phyloP scores from a whole-genome alignment of 2,797 vertebrate species.

The Ara ararauna region DNA sequence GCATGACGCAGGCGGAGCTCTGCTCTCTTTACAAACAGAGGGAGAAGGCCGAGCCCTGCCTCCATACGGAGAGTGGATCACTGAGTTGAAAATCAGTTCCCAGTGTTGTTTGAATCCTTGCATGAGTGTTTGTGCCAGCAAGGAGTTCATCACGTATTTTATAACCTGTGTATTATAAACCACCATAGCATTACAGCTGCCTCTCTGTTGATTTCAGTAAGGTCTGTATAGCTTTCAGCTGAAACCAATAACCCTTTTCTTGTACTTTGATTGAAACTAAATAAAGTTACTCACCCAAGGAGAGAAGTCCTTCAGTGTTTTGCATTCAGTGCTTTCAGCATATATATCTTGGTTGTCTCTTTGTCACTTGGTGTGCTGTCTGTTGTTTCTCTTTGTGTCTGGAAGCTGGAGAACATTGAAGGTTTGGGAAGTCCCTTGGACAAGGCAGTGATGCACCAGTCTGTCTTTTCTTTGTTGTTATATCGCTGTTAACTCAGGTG shows the following conservation, averaged over 20 bases:
- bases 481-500: background rate
- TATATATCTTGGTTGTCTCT: background rate
- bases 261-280: background rate
- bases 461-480: background rate
- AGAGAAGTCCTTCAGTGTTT: background rate
- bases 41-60: background rate
- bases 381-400: background rate
- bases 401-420: background rate
- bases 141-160: background rate
- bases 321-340: background rate
- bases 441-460: background rate
- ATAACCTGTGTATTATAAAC: background rate
- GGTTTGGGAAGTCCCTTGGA: background rate
- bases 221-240: background rate
- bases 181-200: background rate
- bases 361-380: background rate
- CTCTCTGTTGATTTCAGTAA: background rate
- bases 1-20: background rate
- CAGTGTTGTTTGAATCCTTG: background rate
- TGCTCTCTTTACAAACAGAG: background rate
- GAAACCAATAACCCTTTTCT: background rate
- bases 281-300: background rate
- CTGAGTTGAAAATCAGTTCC: background rate
- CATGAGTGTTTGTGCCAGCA: background rate
- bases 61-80: rapidly evolving